Conservation (phyloP, 2,888 invertebrate genomes). For the Barypeithes pellucidus region DNA sequence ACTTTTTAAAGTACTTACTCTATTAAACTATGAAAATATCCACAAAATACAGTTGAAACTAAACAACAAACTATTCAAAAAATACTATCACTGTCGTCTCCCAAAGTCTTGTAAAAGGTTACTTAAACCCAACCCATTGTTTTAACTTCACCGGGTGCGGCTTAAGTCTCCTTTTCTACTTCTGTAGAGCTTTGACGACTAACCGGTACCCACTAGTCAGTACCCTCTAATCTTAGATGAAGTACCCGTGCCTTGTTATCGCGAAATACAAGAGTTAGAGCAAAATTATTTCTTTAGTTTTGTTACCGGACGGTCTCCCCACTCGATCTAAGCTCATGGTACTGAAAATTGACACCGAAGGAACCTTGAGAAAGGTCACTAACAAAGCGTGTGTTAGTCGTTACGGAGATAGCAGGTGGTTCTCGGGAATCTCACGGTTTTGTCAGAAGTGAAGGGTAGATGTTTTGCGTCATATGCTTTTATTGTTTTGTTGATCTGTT, state of each 20-base stretch:
- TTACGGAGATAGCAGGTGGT: conserved; percentile 26
- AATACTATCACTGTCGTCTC: conserved; percentile 13
- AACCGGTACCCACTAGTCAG: conserved; percentile 3
- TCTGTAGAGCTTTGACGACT: conserved; percentile 9
- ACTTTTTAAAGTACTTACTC: neutral
- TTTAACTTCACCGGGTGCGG: neutral
- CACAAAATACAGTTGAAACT: neutral
- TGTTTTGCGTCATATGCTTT: neutral
- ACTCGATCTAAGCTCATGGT: conserved; percentile 11
- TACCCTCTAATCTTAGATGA: neutral
- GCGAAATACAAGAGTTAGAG: conserved; percentile 30
- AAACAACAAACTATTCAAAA: neutral
- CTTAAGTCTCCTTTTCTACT: conserved; percentile 23
- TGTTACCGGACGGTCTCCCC: conserved; percentile 33
- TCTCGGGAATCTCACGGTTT: conserved; percentile 14
- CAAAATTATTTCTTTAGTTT: conserved; percentile 36
- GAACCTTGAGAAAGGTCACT: conserved; percentile 43
- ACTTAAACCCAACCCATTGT: conserved; percentile 21
- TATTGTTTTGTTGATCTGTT: neutral
- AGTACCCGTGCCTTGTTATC: conserved; percentile 11
- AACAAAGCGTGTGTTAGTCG: conserved; percentile 9
- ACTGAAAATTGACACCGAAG: conserved; percentile 16
- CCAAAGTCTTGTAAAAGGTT: conserved; percentile 3
- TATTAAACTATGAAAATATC: neutral
- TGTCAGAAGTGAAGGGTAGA: conserved; percentile 29